Conservation (phyloP, 2,797 vertebrate species). For the Buphagus erythrorhynchus region DNA sequence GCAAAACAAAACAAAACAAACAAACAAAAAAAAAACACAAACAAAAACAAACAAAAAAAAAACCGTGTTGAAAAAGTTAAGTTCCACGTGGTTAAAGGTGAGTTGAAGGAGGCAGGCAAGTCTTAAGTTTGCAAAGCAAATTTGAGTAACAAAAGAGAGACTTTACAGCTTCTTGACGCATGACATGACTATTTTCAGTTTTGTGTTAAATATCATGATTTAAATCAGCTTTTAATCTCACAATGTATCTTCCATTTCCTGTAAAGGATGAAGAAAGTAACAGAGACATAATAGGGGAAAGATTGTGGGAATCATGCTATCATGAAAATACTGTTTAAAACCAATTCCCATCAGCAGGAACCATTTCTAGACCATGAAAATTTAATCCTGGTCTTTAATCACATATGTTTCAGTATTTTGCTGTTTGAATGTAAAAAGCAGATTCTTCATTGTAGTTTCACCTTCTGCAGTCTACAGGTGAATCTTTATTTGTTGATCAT, state of each 20-base stretch:
- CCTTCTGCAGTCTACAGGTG: background rate
- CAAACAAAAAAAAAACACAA: too few relatives aligned
- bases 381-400: background rate
- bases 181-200: background rate
- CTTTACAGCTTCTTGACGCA: background rate
- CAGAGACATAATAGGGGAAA: background rate
- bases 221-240: background rate
- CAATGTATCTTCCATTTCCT: background rate
- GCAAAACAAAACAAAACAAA: too few relatives aligned
- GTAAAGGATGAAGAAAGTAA: background rate
- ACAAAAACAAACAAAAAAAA: background rate
- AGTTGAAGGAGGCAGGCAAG: background rate
- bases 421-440: background rate
- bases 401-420: background rate
- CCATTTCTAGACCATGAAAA: background rate
- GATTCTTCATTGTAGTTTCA: background rate
- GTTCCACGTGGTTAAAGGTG: background rate
- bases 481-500: background rate
- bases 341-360: background rate
- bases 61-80: too few relatives aligned
- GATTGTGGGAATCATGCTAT: background rate
- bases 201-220: background rate
- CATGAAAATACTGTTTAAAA: background rate
- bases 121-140: background rate
- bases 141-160: background rate